Conservation (phyloP, 1,140 invertebrate species). For the Caenorhabditis brenneri region DNA sequence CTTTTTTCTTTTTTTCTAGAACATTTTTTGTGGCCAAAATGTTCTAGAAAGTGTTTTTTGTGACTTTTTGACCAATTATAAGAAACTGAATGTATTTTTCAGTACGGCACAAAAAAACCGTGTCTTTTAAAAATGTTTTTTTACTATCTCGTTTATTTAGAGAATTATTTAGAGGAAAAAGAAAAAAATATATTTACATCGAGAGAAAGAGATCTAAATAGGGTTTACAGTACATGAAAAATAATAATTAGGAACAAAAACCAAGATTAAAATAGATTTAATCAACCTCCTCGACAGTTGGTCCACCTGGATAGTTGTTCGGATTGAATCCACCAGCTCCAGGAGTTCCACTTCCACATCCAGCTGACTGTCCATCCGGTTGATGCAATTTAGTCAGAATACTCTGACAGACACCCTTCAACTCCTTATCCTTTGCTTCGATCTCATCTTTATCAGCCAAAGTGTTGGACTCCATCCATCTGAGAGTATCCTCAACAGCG, state of each 20-base stretch:
- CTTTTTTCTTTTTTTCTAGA: background rate
- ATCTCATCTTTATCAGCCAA: constrained; percentile 74
- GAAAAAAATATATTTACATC: background rate
- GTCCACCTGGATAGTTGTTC: constrained; percentile 54
- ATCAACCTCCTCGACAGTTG: constrained; percentile 69
- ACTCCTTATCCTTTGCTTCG: constrained; percentile 72
- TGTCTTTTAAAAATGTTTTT: too few species aligned
- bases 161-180: too few species aligned
- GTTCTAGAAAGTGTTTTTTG: too few species aligned
- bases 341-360: background rate
- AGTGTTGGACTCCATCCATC: constrained; percentile 75
- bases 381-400: constrained; percentile 74
- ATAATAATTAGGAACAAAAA: too few species aligned
- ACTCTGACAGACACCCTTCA: constrained; percentile 76
- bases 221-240: background rate
- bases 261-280: constrained; percentile 47
- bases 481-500: constrained; percentile 54
- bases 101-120: too few species aligned
- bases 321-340: constrained; percentile 25
- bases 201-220: background rate
- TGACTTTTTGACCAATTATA: too few species aligned
- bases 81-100: too few species aligned
- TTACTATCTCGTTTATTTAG: too few species aligned
- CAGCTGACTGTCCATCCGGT: background rate
- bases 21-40: too few species aligned